A percentile compares a stretch with the other conserved stretches of the same genome.
Conservation (phyloP, 2,113 vertebrate genomes). For the Danionella cerebrum region DNA sequence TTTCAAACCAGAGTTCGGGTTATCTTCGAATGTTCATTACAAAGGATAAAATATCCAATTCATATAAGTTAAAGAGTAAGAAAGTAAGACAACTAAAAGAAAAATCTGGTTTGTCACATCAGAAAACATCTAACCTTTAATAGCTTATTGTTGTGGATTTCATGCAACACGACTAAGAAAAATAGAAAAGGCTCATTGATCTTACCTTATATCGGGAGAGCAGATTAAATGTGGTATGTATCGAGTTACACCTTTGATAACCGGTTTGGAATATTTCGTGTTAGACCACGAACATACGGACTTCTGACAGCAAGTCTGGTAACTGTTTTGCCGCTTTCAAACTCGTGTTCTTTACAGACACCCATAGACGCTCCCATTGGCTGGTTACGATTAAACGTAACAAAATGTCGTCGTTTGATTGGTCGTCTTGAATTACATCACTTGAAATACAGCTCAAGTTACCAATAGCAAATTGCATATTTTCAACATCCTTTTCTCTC, state of each 20-base stretch:
- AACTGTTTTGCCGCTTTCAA: slow-evolving; percentile 54
- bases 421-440: slow-evolving; percentile 41
- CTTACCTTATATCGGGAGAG: neutral
- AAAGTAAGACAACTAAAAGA: too few species aligned
- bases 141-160: neutral
- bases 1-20: too few species aligned
- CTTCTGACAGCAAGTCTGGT: neutral
- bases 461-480: neutral
- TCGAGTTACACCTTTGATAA: neutral
- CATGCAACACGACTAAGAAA: neutral
- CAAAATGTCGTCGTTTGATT: slow-evolving; percentile 35
- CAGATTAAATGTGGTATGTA: neutral
- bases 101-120: too few species aligned
- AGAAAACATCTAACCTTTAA: too few species aligned
- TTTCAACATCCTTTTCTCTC: neutral
- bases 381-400: slow-evolving; percentile 16
- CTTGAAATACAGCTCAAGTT: neutral
- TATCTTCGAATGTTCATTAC: too few species aligned
- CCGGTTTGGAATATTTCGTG: neutral
- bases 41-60: too few species aligned
- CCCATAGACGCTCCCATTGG: slow-evolving; percentile 41
- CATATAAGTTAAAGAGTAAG: too few species aligned
- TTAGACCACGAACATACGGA: neutral
- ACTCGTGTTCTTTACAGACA: slow-evolving; percentile 47
- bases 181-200: neutral